Conservation (phyloP, 2,797 vertebrate species). For the Triplophysa yarkandensis region DNA sequence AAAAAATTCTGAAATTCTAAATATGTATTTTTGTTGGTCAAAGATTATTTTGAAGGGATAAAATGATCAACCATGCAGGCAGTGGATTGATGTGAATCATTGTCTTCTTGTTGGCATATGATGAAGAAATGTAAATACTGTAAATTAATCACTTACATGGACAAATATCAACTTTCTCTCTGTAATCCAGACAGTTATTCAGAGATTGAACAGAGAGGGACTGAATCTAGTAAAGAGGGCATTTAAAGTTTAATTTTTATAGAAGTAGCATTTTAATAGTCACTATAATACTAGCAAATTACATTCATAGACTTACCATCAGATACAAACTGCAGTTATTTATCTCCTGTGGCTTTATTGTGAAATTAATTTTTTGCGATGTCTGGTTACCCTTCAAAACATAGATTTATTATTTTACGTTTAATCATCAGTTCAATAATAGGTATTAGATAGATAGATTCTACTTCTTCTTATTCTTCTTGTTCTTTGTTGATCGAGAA, state of each 20-base stretch:
- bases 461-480: too few relatives aligned
- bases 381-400: constrained; percentile 64
- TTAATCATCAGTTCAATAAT: not conserved
- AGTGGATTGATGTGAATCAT: not conserved
- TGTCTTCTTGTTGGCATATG: not conserved
- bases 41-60: too few relatives aligned
- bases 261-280: too few relatives aligned
- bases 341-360: constrained; percentile 47
- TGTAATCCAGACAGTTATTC: constrained; percentile 57
- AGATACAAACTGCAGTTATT: constrained; percentile 59
- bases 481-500: too few relatives aligned
- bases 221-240: constrained; percentile 65
- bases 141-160: constrained; percentile 42
- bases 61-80: too few relatives aligned
- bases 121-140: not conserved
- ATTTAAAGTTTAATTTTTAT: not conserved
- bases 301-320: constrained; percentile 60
- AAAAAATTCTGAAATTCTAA: too few relatives aligned
- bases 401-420: constrained; percentile 3
- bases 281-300: too few relatives aligned
- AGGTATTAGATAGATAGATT: too few relatives aligned
- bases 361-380: constrained; percentile 65
- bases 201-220: constrained; percentile 69
- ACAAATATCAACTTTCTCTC: constrained; percentile 45
- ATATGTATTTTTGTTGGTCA: too few relatives aligned